Base-by-base conservation (phyloP, 2,888 invertebrate species). In the Phymatocera aterrima region DNA sequence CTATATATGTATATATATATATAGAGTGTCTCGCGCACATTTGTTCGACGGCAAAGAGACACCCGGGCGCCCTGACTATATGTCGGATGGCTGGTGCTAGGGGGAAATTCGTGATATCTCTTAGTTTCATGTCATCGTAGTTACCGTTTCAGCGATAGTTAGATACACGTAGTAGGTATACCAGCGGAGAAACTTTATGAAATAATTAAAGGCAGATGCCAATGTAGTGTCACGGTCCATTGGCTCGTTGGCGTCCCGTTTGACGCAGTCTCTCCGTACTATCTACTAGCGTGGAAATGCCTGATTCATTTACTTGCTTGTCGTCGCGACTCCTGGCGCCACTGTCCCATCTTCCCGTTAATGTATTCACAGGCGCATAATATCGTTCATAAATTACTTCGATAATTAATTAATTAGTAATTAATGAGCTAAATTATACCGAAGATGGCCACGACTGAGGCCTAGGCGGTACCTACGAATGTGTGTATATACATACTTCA, bases 141-240 rank as follows among this genome's bases (percentile, higher is more conserved):
- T 28, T 57, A 64, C 61, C 61, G n/a, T 18, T 64, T 64, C 61
- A 18, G 61, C 18, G n/a, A 64, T 37, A 37, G 37, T 37, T 37
- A 64, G 34, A 64, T 15, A 15, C 37, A 37, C 18, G 21, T 60
- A 28, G 6, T 12, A 0, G n/a, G 15, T 40, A 40, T 40, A 51
- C 1, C 34, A 15, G 68, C 24, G 43, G 18, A 21, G 43, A 68
- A 46, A 68, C 34, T 28, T 31, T 18, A 28, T 79, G 85, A 86
- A 84, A 87, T 85, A 85, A 87, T 87, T 86, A 86, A 85, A 84
- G 85, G 83, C 85, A 86, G 84, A 85, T 85, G 86, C 84, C 87
- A 85, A 87, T 85, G 83, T 83, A 83, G 83, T 83, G 85, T 87
- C 85, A 84, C 83, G 83, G 84, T 85, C 85, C 84, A 85, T 86